Conservation (phyloP, 2,888 invertebrate genomes). For the Plusia festucae region DNA sequence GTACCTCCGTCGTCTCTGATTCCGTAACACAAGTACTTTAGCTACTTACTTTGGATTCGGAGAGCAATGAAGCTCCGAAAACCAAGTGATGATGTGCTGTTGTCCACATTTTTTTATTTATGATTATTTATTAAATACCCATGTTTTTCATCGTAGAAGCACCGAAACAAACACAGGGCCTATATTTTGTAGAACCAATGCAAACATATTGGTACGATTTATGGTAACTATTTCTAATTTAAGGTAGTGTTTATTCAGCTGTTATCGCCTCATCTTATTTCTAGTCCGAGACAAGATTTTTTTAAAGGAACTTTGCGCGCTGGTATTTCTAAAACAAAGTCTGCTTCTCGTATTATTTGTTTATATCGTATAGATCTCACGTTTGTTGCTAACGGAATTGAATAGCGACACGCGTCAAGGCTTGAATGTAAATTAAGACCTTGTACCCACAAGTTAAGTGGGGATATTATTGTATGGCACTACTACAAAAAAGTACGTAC, state of each 20-base stretch:
- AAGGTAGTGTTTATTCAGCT: neutral
- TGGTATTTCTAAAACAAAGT: neutral
- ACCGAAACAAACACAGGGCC: no score
- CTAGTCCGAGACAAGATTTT: neutral
- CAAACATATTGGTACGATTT: neutral
- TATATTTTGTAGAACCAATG: no score
- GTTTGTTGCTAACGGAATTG: conserved; percentile 16
- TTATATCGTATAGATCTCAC: conserved; percentile 1
- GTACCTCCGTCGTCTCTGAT: no score
- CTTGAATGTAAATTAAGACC: conserved; percentile 39
- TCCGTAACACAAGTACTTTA: no score
- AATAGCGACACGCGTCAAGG: conserved; percentile 24
- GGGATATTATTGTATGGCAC: neutral
- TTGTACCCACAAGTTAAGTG: conserved; percentile 20
- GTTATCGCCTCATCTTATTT: neutral
- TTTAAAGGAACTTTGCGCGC: no score
- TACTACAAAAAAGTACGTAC: neutral
- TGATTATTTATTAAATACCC: no score
- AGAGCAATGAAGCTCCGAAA: no score
- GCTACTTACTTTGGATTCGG: no score
- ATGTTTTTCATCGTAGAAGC: no score
- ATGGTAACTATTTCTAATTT: neutral
- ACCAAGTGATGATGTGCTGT: no score
- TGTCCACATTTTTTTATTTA: no score
- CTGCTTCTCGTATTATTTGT: neutral